Conservation (phyloP, 2,888 invertebrate genomes). For the Ectemnius lituratus region DNA sequence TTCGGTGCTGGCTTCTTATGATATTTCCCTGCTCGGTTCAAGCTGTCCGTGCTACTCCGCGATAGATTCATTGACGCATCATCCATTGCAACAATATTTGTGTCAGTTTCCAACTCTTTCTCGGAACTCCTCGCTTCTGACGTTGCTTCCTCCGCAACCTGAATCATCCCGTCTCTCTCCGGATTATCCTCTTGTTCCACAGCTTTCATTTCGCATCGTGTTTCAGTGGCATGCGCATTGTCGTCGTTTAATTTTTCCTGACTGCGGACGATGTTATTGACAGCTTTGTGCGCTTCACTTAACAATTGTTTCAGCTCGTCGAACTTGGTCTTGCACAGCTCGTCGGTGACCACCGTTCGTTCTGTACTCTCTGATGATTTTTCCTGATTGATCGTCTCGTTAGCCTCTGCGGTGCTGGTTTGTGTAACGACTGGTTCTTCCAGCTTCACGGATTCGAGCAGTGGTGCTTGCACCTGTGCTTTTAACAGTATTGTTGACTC, state of each 20-base stretch:
- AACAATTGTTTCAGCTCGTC: slow-evolving; percentile 68
- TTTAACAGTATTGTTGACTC: not conserved
- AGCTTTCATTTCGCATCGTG: not conserved
- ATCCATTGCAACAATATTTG: slow-evolving; percentile 6
- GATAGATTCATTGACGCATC: slow-evolving; percentile 44
- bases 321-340: slow-evolving; percentile 67
- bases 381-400: not conserved
- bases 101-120: slow-evolving; percentile 17
- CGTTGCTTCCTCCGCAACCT: not conserved
- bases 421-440: not conserved
- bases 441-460: not conserved
- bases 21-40: slow-evolving; percentile 78
- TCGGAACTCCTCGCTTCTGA: not conserved
- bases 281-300: slow-evolving; percentile 65
- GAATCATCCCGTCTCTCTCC: not conserved
- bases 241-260: slow-evolving; percentile 48
- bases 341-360: slow-evolving; percentile 21
- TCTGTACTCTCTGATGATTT: not conserved
- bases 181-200: not conserved
- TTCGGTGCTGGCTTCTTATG: slow-evolving; percentile 79
- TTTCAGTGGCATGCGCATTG: slow-evolving; percentile 7
- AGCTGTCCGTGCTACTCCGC: slow-evolving; percentile 63
- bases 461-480: not conserved
- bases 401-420: not conserved
- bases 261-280: slow-evolving; percentile 64